A percentile compares a stretch with the other conserved stretches of the same genome.
These are phyloP conservation scores for Pelagia noctiluca DNA, from an alignment of 30 jellyfish, hydroid and myxozoan genomes.

Conservation along the genomic window DNA sequence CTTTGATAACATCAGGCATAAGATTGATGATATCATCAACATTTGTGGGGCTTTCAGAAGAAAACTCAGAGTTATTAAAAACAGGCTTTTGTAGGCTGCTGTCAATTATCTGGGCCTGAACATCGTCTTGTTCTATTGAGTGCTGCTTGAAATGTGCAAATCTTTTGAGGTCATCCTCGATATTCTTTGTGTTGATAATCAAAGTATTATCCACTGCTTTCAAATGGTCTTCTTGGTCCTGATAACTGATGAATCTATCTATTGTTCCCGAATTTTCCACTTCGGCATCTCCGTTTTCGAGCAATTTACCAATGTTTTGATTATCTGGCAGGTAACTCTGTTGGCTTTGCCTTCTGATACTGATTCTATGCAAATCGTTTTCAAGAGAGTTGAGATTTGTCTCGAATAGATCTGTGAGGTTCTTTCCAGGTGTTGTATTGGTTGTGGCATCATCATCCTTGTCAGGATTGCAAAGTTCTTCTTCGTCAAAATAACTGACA, in stretches of 20 bases:
- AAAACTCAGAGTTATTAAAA: slow-evolving; percentile 6
- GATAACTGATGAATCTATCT: slow-evolving; percentile 56
- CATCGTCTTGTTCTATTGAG: slow-evolving; percentile 60
- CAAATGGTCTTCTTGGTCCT: slow-evolving; percentile 71
- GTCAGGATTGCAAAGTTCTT: slow-evolving; percentile 36
- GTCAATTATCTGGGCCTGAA: neutral
- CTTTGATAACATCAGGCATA: slow-evolving; percentile 53
- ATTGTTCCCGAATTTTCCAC: slow-evolving; percentile 41
- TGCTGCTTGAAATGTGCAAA: slow-evolving; percentile 58
- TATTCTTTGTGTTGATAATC: slow-evolving; percentile 54
- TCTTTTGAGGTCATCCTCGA: slow-evolving; percentile 64
- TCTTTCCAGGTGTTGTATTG: slow-evolving; percentile 6
- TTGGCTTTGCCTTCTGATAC: slow-evolving; percentile 33
- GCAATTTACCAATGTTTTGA: neutral
- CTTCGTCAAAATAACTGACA: slow-evolving; percentile 92
- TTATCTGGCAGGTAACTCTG: slow-evolving; percentile 19
- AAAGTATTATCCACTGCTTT: slow-evolving; percentile 70
- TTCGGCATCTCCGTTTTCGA: slow-evolving; percentile 15
- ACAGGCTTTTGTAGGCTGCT: neutral
- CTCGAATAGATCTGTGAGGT: slow-evolving; percentile 55
- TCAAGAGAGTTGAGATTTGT: slow-evolving; percentile 58
- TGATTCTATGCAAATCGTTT: slow-evolving; percentile 50
- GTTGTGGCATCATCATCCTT: neutral
- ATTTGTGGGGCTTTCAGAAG: slow-evolving; percentile 2
- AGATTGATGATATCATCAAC: slow-evolving; percentile 18